Evolutionary conservation across 2,888 invertebrate genomes (phyloP), one percentile per base, ranked within the genome.

Genomic region (Schizaphis graminum): DNA sequence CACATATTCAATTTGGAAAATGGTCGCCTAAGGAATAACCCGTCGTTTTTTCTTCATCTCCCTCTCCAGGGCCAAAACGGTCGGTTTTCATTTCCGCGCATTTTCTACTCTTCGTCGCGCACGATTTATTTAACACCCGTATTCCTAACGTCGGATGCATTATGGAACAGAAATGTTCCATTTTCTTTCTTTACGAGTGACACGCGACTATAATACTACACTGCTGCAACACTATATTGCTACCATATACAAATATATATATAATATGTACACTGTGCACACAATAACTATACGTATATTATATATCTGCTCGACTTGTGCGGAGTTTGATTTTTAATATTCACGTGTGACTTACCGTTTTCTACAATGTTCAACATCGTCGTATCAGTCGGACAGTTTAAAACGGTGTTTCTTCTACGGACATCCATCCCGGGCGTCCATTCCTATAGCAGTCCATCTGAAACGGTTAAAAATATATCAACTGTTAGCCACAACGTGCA

Each of bases 1-100:
- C 94, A 93, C 94, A 94, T 94, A 94, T 94, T 94, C 94, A 94
- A 94, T 94, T 94, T 94, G 94, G 94, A 94, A 94, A 94, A 94
- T 94, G 93, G 94, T 94, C 91, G 89, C 94, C 94, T 91, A 67
- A 92, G 94, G 94, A 94, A 94, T 94, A 94, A 89, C 86, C 93
- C 90, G 93, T 89, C 88, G 92, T 53, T 77, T 88, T 77, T 88
- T 92, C 89, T 90, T 49, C 47, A 26, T 61, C 53, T 61, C 35
- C 61, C 26, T 93, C 85, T 57, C 47, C 57, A 77, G 88, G 77
- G 57, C 77, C 88, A 67, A 93, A 77, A 93, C 93, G 93, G 93
- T 94, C 93, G 90, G 90, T 94, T 86, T 94, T 90, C 85, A 85
- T 93, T 93, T 93, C 93, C 89, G 28, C 89, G 84, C 85, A 85